Conservation (phyloP, 2,888 invertebrate species). For the Oxystoma pomonae region DNA sequence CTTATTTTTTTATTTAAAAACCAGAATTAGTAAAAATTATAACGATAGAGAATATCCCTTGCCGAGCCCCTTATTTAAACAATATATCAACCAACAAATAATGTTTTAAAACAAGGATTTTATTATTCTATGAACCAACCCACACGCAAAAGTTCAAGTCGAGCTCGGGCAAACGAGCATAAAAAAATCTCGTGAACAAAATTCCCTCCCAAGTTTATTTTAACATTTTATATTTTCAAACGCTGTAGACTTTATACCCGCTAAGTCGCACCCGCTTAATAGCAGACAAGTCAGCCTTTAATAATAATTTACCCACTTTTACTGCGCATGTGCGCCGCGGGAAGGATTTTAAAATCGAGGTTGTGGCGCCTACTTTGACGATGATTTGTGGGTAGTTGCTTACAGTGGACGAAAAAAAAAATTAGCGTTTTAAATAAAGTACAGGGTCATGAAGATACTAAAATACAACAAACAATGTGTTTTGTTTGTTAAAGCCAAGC, state of each 20-base stretch:
- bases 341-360: slow-evolving; percentile 18
- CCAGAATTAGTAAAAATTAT: too few species aligned
- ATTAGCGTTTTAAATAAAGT: neutral
- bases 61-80: too few species aligned
- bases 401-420: neutral
- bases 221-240: neutral
- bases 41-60: too few species aligned
- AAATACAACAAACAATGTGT: too few species aligned
- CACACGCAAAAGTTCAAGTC: neutral
- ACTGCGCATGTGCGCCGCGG: slow-evolving; percentile 17
- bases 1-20: too few species aligned
- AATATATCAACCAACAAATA: slow-evolving; percentile 24
- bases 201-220: neutral
- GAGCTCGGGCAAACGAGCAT: neutral
- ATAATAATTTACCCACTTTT: slow-evolving; percentile 14
- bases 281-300: slow-evolving; percentile 6
- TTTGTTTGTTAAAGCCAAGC: too few species aligned
- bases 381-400: neutral
- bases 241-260: neutral
- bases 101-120: slow-evolving; percentile 14
- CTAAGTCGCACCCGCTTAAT: neutral
- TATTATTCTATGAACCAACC: slow-evolving; percentile 15
- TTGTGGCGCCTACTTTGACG: neutral
- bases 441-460: too few species aligned
- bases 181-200: too few species aligned